Conservation (phyloP, 2,113 vertebrate species). For the Origma solitaria region DNA sequence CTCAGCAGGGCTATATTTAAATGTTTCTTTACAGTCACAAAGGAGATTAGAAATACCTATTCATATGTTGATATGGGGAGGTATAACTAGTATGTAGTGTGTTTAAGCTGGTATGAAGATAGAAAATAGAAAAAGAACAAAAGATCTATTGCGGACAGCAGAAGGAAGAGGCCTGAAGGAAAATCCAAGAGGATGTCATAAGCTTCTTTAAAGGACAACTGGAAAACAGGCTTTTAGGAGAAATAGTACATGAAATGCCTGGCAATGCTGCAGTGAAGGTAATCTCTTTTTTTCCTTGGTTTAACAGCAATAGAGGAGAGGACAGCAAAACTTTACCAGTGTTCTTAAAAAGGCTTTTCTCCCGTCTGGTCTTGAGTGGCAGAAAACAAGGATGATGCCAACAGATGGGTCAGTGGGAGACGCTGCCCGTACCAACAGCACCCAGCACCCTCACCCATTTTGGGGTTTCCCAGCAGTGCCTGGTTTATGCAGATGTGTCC, state of each 20-base stretch:
- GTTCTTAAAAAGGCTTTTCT: not conserved
- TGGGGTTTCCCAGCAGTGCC: not conserved
- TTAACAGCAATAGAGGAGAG: not conserved
- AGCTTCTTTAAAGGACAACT: not conserved
- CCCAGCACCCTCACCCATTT: accelerated
- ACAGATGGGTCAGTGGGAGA: accelerated
- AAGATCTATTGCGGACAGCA: not conserved
- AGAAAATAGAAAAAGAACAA: not conserved
- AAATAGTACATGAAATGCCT: not conserved
- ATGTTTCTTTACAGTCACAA: not conserved
- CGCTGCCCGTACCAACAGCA: not conserved
- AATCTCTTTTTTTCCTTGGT: not conserved
- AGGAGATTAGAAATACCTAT: not conserved
- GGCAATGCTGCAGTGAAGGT: not conserved
- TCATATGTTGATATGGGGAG: not conserved
- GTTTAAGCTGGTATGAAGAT: not conserved
- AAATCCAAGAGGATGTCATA: not conserved
- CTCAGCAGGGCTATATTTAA: not conserved
- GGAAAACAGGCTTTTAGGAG: not conserved
- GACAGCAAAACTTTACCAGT: not conserved
- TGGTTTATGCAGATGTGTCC: accelerated
- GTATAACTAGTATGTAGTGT: not conserved
- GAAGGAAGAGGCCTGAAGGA: not conserved
- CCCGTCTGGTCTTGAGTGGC: not conserved
- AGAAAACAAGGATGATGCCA: not conserved